Conservation (phyloP, 2,888 invertebrate species). For the Cybosia mesomella region DNA sequence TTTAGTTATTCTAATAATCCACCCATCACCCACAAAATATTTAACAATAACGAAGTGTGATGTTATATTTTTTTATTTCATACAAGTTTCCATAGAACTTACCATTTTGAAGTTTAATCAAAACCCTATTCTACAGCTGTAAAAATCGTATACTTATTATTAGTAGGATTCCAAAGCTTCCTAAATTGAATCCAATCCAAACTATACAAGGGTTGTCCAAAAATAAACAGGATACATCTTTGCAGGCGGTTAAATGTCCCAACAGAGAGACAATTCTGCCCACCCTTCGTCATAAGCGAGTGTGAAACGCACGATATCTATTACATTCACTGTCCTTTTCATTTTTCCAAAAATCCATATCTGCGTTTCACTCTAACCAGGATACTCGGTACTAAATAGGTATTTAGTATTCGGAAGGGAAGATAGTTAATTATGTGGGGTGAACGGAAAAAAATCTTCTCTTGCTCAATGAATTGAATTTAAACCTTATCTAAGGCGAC, state of each 20-base stretch:
- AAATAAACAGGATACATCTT: conserved; percentile 77
- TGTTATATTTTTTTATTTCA: too few species aligned
- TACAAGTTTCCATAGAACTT: too few species aligned
- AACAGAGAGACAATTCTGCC: conserved; percentile 59
- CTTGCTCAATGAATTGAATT: conserved; percentile 32
- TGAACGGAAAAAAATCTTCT: conserved; percentile 78
- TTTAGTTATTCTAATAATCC: too few species aligned
- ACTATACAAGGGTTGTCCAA: conserved; percentile 53
- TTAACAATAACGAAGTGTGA: too few species aligned
- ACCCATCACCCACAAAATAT: too few species aligned
- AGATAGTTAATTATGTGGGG: conserved; percentile 83
- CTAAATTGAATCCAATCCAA: conserved; percentile 35
- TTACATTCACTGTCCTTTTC: conserved; percentile 64
- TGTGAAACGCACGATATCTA: conserved; percentile 64
- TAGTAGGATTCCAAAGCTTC: not conserved
- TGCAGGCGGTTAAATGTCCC: conserved; percentile 69
- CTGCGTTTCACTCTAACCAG: conserved; percentile 55
- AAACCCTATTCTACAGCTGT: too few species aligned
- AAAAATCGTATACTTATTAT: too few species aligned
- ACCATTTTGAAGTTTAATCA: too few species aligned
- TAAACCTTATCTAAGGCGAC: conserved; percentile 20
- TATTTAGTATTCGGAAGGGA: conserved; percentile 86
- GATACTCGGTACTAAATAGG: conserved; percentile 83
- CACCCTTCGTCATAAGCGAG: conserved; percentile 72
- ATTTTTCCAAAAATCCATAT: conserved; percentile 39